Percentiles rank a stretch among this genome's conserved stretches.
phyloP scores from a whole-genome alignment of 2,797 vertebrate species.

The Spondyliosoma cantharus region DNA sequence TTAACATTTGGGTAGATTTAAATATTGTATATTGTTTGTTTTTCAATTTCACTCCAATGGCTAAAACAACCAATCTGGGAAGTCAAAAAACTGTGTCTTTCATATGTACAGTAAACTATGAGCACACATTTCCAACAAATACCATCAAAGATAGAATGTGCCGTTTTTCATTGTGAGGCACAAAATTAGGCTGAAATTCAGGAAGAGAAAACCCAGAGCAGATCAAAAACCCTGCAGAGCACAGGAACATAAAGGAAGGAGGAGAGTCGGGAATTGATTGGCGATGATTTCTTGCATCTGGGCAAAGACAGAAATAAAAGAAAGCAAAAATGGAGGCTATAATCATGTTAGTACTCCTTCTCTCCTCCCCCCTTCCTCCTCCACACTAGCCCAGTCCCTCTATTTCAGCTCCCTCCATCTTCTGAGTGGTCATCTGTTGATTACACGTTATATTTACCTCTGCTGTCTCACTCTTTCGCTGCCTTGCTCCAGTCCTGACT shows the following conservation, averaged over 20 bases:
- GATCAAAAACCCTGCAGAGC: conserved; percentile 44
- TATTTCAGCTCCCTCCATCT: conserved; percentile 78
- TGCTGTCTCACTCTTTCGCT: conserved; percentile 73
- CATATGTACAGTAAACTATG: not conserved
- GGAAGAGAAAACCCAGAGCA: conserved; percentile 16
- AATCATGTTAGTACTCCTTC: conserved; percentile 85
- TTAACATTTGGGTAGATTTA: not conserved
- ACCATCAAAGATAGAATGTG: not conserved
- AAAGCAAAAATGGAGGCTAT: conserved; percentile 85
- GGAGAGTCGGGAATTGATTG: conserved; percentile 75
- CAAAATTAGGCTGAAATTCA: conserved; percentile 6
- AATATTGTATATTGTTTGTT: not conserved
- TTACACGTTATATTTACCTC: conserved; percentile 94
- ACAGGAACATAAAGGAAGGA: conserved; percentile 59
- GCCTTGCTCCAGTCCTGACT: conserved; percentile 68
- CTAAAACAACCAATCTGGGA: not conserved
- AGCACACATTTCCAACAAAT: not conserved
- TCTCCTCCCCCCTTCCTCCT: conserved; percentile 42
- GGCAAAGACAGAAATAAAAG: conserved; percentile 79
- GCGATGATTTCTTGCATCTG: conserved; percentile 79
- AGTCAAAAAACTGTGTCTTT: not conserved
- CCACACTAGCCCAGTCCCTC: conserved; percentile 70
- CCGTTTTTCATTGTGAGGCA: conserved; percentile 12
- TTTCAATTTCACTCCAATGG: not conserved
- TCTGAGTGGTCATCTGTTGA: conserved; percentile 90